Conservation (phyloP, 2,888 invertebrate species). For the Monoplex corrugatus region DNA sequence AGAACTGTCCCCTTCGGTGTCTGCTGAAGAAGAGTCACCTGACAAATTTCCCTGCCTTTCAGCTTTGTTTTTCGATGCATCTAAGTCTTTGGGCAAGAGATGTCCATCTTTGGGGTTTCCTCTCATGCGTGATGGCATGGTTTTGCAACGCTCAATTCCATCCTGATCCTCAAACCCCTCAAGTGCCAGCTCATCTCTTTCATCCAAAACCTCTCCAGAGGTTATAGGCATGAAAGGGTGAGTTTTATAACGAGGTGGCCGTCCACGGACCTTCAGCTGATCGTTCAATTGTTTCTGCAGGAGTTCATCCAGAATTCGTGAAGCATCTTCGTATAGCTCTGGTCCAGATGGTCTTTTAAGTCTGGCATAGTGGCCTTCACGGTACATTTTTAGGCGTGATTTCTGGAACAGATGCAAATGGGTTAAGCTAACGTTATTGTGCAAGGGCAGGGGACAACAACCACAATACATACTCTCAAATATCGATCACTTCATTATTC, state of each 20-base stretch:
- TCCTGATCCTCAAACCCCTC: constrained; percentile 26
- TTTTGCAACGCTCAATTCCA: constrained; percentile 37
- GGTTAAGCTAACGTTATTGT: no score
- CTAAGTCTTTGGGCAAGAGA: constrained; percentile 22
- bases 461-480: no score
- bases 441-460: no score
- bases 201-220: constrained; percentile 6
- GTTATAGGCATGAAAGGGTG: constrained; percentile 8
- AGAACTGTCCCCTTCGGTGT: constrained; percentile 53
- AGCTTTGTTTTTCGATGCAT: neutral
- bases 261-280: neutral
- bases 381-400: neutral
- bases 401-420: constrained; percentile 14
- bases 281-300: constrained; percentile 61
- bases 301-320: constrained; percentile 71
- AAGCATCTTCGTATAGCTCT: constrained; percentile 68
- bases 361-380: constrained; percentile 24
- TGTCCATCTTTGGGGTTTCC: constrained; percentile 19
- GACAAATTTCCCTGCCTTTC: neutral
- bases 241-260: constrained; percentile 34
- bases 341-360: constrained; percentile 54
- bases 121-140: constrained; percentile 27
- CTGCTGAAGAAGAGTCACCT: constrained; percentile 48
- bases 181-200: constrained; percentile 28
- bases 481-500: no score